Evolutionary conservation across 64 coral and sea anemone species (phyloP).

Genomic region (Montipora foliosa): DNA sequence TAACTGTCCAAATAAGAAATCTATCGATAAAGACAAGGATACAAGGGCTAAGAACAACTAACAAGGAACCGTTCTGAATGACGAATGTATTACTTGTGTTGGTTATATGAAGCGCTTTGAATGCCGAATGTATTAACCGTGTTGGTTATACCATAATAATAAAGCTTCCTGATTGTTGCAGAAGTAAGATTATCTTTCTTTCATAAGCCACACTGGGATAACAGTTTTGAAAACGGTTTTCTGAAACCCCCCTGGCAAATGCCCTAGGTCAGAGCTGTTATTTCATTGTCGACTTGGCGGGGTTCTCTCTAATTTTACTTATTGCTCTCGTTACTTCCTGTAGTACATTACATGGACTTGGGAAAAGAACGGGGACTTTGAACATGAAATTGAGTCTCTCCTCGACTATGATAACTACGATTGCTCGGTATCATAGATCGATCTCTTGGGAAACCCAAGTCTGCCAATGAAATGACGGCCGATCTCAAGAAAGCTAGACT

Average conservation of each 20-base stretch:
- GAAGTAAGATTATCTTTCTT: background rate
- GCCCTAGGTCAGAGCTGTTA: constrained; percentile 5
- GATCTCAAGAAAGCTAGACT: no score
- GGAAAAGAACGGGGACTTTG: background rate
- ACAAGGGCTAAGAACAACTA: background rate
- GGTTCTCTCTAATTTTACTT: background rate
- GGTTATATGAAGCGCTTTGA: background rate
- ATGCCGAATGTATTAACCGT: background rate
- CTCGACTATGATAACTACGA: background rate
- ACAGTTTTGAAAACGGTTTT: background rate
- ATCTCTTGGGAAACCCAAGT: background rate
- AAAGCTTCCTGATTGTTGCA: background rate
- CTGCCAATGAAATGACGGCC: no score
- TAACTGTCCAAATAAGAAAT: background rate
- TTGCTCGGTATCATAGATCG: background rate
- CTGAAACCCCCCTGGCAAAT: background rate
- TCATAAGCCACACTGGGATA: constrained; percentile 11
- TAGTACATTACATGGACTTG: background rate
- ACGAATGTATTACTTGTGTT: background rate
- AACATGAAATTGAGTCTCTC: background rate
- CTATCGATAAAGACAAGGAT: background rate
- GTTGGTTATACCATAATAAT: background rate
- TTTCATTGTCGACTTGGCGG: constrained; percentile 11
- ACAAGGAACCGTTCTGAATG: background rate
- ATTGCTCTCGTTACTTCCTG: background rate